Conservation (phyloP, 2,888 invertebrate genomes). For the Blastobasis adustella region DNA sequence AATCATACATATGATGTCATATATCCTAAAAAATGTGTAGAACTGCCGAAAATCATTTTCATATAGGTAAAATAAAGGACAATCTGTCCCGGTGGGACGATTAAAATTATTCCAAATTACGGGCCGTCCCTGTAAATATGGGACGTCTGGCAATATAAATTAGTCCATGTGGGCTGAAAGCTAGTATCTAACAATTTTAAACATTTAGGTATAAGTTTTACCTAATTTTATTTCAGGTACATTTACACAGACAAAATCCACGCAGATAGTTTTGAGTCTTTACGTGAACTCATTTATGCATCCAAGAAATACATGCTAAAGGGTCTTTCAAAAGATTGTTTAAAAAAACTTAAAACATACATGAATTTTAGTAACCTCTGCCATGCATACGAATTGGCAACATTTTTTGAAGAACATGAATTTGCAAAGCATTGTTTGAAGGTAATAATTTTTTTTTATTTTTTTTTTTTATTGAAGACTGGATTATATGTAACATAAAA, state of each 20-base stretch:
- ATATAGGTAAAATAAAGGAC: too few species aligned
- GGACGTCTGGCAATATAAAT: too few species aligned
- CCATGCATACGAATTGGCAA: slow-evolving; percentile 89
- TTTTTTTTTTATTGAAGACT: background rate
- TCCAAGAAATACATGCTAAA: slow-evolving; percentile 93
- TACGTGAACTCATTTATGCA: slow-evolving; percentile 89
- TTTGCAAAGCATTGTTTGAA: slow-evolving; percentile 87
- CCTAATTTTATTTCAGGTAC: slow-evolving; percentile 62
- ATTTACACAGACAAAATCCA: slow-evolving; percentile 88
- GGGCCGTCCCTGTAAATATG: too few species aligned
- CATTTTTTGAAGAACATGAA: slow-evolving; percentile 86
- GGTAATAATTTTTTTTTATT: slow-evolving; percentile 43
- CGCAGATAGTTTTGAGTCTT: slow-evolving; percentile 87
- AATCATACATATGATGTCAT: too few species aligned
- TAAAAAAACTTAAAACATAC: slow-evolving; percentile 86
- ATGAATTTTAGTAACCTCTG: slow-evolving; percentile 86
- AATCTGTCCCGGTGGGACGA: too few species aligned
- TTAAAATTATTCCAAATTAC: too few species aligned
- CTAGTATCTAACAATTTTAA: too few species aligned
- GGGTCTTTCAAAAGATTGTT: slow-evolving; percentile 87
- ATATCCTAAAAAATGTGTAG: too few species aligned
- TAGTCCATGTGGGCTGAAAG: too few species aligned
- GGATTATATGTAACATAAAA: too few species aligned
- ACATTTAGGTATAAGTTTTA: too few species aligned
- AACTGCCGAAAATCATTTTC: too few species aligned